Base-by-base conservation (phyloP, 1,140 invertebrate genomes). In the Thaumatotibia leucotreta region DNA sequence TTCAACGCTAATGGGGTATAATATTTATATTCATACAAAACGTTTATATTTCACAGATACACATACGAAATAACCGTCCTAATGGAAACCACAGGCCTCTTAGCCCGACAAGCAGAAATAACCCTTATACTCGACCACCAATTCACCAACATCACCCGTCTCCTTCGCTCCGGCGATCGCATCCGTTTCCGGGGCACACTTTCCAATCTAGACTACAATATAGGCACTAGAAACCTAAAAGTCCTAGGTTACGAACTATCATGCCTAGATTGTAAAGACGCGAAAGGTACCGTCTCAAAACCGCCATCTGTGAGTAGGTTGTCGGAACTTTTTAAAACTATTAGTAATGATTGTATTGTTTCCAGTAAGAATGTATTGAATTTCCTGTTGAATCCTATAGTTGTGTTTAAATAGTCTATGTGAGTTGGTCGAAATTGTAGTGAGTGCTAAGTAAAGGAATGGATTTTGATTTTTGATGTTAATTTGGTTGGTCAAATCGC, bases 361-460 rank as follows among this genome's bases (percentile, higher is more conserved):
- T 94, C 95, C 1, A 80, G 94, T 6, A 96, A 96, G 74, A 94
- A 95, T 87, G 92, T 96, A 65, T 83, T 96, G 6, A 96, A 96
- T 89, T 95, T 96, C 73, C 69, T 96, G 64, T 92, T 96, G 29
- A 96, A 95, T 92, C 95, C 95, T 6, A 87, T 96, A 35, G 92
- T 96, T 69, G 93, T 94, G 74, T 95, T 96, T 77, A 95, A 95
- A 85, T 96, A 79, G 79, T 63, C 8, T 50, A 52, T 20, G 14
- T 10, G 10, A n/a, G n/a, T 39, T 11, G 5, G 35, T 14, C n/a
- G 14, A 39, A 14, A 14, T 14, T 35, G n/a, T 4, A 4, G 3
- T 39, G 4, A 4, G 33, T 4, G n/a, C n/a, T n/a, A 17, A 39
- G 35, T 39, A n/a, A 39, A 39, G 14, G n/a, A 14, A 6, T 14